Evolutionary conservation across 2,888 invertebrate genomes (phyloP), one percentile per base, ranked within the genome.

Genomic region (Barypeithes pellucidus): DNA sequence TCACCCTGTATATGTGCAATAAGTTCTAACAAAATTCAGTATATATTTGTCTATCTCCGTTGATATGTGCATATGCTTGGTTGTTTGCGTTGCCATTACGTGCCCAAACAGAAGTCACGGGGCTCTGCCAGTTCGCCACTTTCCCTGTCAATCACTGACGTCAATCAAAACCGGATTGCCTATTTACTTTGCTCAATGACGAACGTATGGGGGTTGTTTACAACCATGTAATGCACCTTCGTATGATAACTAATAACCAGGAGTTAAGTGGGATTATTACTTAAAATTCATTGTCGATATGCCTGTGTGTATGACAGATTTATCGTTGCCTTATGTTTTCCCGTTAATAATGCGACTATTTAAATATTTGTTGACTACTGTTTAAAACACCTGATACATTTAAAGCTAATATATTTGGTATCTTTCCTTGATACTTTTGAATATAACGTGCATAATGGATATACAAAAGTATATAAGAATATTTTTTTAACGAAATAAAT

Each of bases 61-160:
- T 78, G 78, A 79, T 77, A 77, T 76, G 75, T 77, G 75, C 79
- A 80, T 80, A 79, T 80, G 79, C 78, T 80, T 79, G 78, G 79
- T 78, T 84, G 83, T 84, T 84, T 84, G 82, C 82, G 77, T 80
- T 82, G 78, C 84, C 82, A 84, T 84, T 84, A 84, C 82, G 81
- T 81, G 81, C 80, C 81, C 82, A 84, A 84, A 84, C 81, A 83
- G 75, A 73, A 80, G 77, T 81, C 82, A 80, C 80, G 81, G 82
- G 82, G 82, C 81, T 79, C 78, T 79, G 77, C 78, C 79, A 78
- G 77, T 79, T 78, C 77, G 79, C 80, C 77, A 80, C 80, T 81
- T 79, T 77, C 76, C 75, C 78, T 78, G 81, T 80, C 81, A 80
- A 81, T 81, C 81, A 81, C 69, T 43, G 78, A 76, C 80, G 84